A percentile compares a stretch with the other conserved stretches of the same genome.
These are phyloP conservation scores for Terebella lapidaria DNA, from an alignment of 2,888 invertebrate genomes.

Conservation along the genomic window DNA sequence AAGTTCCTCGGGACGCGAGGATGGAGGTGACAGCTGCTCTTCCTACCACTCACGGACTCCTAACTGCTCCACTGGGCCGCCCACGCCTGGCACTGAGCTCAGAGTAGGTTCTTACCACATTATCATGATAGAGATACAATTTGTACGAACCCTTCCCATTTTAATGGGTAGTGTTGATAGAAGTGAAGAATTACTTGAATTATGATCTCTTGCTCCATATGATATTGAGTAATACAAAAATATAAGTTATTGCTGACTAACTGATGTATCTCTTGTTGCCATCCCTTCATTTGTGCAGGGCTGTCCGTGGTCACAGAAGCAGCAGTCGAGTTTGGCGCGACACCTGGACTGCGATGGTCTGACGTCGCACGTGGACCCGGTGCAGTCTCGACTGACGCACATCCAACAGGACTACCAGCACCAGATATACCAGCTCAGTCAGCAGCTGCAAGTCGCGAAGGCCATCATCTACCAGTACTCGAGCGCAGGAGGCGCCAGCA, in stretches of 20 bases:
- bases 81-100: constrained; percentile 59
- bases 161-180: too few species aligned
- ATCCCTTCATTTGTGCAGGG: too few species aligned
- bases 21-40: not conserved
- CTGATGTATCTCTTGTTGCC: too few species aligned
- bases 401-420: constrained; percentile 62
- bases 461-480: not conserved
- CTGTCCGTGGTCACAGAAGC: constrained; percentile 5
- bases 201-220: too few species aligned
- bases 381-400: constrained; percentile 74
- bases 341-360: constrained; percentile 61
- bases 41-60: not conserved
- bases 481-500: constrained; percentile 19
- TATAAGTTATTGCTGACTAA: too few species aligned
- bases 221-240: too few species aligned
- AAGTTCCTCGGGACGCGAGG: not conserved
- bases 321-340: constrained; percentile 14
- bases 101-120: constrained; percentile 28
- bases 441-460: constrained; percentile 2
- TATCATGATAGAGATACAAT: too few species aligned
- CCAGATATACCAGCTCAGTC: not conserved
- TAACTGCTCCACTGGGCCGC: constrained; percentile 57
- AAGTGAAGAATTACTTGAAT: too few species aligned
- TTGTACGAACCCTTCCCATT: too few species aligned
- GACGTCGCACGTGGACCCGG: constrained; percentile 66